Percentiles rank a stretch among this genome's conserved stretches.
Evolutionary conservation across 2,888 invertebrate species (phyloP).

Genomic region (Hipparchia semele): DNA sequence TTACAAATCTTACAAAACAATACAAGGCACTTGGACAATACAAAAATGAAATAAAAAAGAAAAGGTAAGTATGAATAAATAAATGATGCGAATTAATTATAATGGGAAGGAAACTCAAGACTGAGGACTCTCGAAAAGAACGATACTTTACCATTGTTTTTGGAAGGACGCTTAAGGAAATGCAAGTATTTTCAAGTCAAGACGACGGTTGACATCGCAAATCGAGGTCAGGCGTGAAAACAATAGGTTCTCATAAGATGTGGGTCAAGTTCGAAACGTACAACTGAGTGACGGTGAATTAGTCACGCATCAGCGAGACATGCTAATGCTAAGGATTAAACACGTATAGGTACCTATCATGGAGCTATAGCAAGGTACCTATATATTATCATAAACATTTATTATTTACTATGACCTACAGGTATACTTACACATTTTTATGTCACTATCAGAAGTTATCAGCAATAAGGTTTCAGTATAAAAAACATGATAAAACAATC

Average conservation of each 20-base stretch:
- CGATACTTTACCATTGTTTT: slow-evolving; percentile 18
- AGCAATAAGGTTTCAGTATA: not conserved
- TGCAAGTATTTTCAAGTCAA: slow-evolving; percentile 35
- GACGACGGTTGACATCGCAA: slow-evolving; percentile 61
- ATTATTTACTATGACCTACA: not conserved
- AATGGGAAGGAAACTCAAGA: slow-evolving; percentile 11
- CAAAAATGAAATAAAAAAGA: not conserved
- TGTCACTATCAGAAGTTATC: not conserved
- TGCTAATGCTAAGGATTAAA: slow-evolving; percentile 10
- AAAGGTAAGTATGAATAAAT: not conserved
- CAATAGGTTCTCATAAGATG: slow-evolving; percentile 71
- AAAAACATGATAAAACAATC: slow-evolving; percentile 1
- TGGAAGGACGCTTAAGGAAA: slow-evolving; percentile 44
- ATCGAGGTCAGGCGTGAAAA: slow-evolving; percentile 65
- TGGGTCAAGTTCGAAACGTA: slow-evolving; percentile 75
- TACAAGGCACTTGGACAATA: not conserved
- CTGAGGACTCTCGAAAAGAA: slow-evolving; percentile 2
- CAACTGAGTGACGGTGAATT: slow-evolving; percentile 54
- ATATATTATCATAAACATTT: too few relatives aligned
- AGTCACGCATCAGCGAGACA: slow-evolving; percentile 53
- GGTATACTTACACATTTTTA: too few relatives aligned
- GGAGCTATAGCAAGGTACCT: too few relatives aligned
- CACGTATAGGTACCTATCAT: too few relatives aligned
- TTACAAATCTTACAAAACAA: too few relatives aligned
- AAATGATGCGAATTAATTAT: not conserved